These are phyloP conservation scores for Morpho achilles DNA, from an alignment of 2,888 invertebrate genomes.

Conservation along the genomic window DNA sequence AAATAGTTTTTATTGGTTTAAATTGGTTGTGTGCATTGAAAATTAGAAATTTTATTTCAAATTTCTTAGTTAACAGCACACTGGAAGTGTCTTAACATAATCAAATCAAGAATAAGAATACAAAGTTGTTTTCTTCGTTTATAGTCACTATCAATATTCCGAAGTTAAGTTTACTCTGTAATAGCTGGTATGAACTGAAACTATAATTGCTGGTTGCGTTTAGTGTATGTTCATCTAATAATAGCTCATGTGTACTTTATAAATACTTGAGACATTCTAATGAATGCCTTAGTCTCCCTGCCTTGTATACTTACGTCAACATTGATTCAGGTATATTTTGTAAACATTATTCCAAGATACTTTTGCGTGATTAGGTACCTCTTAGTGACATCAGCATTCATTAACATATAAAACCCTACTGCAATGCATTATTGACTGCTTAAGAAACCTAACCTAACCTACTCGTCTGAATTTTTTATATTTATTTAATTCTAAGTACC, in stretches of 20 bases:
- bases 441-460: no score
- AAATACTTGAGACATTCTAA: slow-evolving; percentile 34
- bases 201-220: slow-evolving; percentile 44
- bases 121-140: neutral
- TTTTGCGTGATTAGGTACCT: neutral
- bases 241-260: slow-evolving; percentile 47
- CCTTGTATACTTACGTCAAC: slow-evolving; percentile 6
- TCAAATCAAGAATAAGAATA: no score
- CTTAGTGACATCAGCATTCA: no score
- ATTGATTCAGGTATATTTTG: slow-evolving; percentile 7
- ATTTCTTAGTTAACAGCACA: no score
- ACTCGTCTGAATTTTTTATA: no score
- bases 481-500: no score
- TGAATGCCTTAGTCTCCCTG: slow-evolving; percentile 18
- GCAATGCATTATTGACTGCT: no score
- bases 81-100: no score
- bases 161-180: neutral
- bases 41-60: no score
- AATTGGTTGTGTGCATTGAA: no score
- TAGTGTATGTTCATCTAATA: slow-evolving; percentile 40
- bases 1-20: no score
- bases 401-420: no score
- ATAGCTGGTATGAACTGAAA: slow-evolving; percentile 23
- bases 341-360: neutral
- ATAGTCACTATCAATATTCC: neutral